Evolutionary conservation across 2,797 vertebrate genomes (phyloP).

Genomic region (Catamblyrhynchus diadema): DNA sequence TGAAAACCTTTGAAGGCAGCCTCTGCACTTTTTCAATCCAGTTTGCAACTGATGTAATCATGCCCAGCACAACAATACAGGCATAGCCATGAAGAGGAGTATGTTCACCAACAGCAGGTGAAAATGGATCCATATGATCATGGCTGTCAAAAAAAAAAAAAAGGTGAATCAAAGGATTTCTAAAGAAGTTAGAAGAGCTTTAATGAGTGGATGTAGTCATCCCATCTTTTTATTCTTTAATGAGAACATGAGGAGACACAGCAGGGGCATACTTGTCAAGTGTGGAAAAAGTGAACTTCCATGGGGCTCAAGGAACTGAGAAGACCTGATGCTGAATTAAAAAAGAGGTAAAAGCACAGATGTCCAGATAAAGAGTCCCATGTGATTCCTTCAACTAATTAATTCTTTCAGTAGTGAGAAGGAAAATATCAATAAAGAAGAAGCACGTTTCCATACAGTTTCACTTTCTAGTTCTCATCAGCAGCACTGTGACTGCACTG

Average conservation of each 20-base stretch:
- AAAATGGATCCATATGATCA: not conserved
- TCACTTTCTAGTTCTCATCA: not conserved
- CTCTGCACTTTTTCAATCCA: not conserved
- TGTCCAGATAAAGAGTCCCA: not conserved
- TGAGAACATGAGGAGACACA: not conserved
- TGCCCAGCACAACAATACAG: not conserved
- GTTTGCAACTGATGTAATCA: not conserved
- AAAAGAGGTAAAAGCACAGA: not conserved
- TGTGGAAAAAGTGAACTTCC: not conserved
- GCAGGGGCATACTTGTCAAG: not conserved
- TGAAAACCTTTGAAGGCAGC: not conserved
- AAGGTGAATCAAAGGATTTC: not conserved
- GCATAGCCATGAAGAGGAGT: not conserved
- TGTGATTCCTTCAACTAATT: not conserved
- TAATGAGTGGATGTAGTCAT: not conserved
- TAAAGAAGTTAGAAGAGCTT: not conserved
- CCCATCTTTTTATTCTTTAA: not conserved
- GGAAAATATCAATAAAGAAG: not conserved
- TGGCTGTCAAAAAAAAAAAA: not conserved
- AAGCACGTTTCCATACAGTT: not conserved
- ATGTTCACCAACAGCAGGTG: not conserved
- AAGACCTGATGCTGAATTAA: not conserved
- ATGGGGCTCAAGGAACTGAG: not conserved
- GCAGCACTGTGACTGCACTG: not conserved
- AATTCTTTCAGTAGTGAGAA: not conserved